These are phyloP conservation scores for Folsomia manolachei DNA, from an alignment of 2,888 invertebrate species.

Conservation along the genomic window DNA sequence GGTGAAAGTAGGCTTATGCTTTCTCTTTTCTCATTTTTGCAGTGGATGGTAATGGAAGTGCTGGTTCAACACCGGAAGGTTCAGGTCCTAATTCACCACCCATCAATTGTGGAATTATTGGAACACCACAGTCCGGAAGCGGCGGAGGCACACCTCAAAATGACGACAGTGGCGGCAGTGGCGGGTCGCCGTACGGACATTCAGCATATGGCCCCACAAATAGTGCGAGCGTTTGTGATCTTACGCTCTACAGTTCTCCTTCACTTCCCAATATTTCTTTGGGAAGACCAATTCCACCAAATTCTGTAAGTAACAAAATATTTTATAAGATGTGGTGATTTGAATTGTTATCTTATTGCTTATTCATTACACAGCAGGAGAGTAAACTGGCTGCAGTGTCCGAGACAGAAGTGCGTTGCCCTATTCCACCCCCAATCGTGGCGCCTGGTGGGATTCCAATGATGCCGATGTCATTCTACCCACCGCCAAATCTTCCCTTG, in stretches of 20 bases:
- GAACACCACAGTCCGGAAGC: slow-evolving; percentile 59
- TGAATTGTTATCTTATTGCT: background rate
- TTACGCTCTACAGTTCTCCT: slow-evolving; percentile 83
- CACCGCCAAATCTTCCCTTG: slow-evolving; percentile 55
- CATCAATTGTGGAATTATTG: slow-evolving; percentile 50
- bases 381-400: slow-evolving; percentile 64
- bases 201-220: slow-evolving; percentile 56
- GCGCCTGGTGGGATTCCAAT: slow-evolving; percentile 53
- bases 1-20: background rate
- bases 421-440: slow-evolving; percentile 61
- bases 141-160: slow-evolving; percentile 68
- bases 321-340: background rate
- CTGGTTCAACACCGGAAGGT: slow-evolving; percentile 66
- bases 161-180: slow-evolving; percentile 68
- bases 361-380: slow-evolving; percentile 52
- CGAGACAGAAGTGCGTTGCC: slow-evolving; percentile 75
- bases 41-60: slow-evolving; percentile 53
- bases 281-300: slow-evolving; percentile 66
- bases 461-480: slow-evolving; percentile 69
- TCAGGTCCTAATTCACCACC: slow-evolving; percentile 75
- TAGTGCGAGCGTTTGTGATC: slow-evolving; percentile 66
- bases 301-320: slow-evolving; percentile 46
- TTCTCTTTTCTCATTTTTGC: slow-evolving; percentile 13
- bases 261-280: slow-evolving; percentile 96
- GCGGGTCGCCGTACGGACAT: slow-evolving; percentile 63